Evolutionary conservation across 2,888 invertebrate genomes (phyloP).

Genomic region (Drosophila macrospina): DNA sequence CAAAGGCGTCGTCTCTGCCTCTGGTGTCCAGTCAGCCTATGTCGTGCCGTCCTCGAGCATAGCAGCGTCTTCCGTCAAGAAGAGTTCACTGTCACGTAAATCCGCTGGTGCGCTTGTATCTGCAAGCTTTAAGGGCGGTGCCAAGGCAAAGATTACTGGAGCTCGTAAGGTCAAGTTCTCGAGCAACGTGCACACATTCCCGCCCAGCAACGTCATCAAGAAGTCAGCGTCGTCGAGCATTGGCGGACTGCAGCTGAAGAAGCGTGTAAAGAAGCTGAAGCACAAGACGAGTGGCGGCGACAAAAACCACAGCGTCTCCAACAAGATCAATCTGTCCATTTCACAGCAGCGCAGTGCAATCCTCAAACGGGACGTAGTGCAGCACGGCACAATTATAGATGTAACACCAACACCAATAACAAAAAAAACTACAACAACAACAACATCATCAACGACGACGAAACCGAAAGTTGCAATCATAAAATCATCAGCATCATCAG

Average conservation of each 20-base stretch:
- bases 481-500: not conserved
- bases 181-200: conserved; percentile 55
- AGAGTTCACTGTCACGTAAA: conserved; percentile 43
- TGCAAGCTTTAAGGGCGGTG: conserved; percentile 1
- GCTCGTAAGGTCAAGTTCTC: conserved; percentile 66
- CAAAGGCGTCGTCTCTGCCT: conserved; percentile 13
- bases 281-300: conserved; percentile 12
- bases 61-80: conserved; percentile 32
- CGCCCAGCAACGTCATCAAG: conserved; percentile 30
- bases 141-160: conserved; percentile 6
- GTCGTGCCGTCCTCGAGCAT: conserved; percentile 11
- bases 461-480: not conserved
- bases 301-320: conserved; percentile 15
- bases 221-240: conserved; percentile 35
- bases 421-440: too few species aligned
- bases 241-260: conserved; percentile 54
- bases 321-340: conserved; percentile 21
- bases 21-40: conserved; percentile 26
- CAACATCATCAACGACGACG: not conserved
- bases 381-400: conserved; percentile 18
- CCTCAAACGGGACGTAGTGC: conserved; percentile 14
- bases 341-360: conserved; percentile 12
- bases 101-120: conserved; percentile 4
- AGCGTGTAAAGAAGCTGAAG: conserved; percentile 49
- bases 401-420: conserved; percentile 1